These are phyloP conservation scores for Nephrotoma appendiculata DNA, from an alignment of 2,888 invertebrate species.

Conservation along the genomic window DNA sequence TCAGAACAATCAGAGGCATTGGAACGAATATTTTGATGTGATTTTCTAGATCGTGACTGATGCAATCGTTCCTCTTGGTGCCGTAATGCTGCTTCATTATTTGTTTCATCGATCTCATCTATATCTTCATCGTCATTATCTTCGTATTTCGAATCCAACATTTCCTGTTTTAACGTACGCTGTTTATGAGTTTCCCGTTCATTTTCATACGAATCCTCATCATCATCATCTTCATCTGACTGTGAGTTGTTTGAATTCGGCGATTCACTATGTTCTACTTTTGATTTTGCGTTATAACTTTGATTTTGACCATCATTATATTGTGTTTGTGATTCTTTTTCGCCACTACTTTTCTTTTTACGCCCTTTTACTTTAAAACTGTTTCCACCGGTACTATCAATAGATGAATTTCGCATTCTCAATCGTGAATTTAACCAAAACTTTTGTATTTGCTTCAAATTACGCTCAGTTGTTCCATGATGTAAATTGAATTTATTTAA, in stretches of 20 bases:
- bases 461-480: slow-evolving; percentile 24
- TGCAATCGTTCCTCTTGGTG: background rate
- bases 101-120: background rate
- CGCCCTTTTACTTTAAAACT: background rate
- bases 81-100: background rate
- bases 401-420: background rate
- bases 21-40: background rate
- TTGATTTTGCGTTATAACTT: background rate
- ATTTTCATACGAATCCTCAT: background rate
- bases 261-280: background rate
- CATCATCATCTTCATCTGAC: background rate
- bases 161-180: background rate
- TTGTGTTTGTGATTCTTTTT: background rate
- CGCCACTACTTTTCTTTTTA: background rate
- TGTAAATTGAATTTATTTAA: slow-evolving; percentile 26
- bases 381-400: background rate
- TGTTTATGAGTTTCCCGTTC: background rate
- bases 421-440: slow-evolving; percentile 29
- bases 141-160: background rate
- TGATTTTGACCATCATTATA: background rate
- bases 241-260: background rate
- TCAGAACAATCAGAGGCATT: background rate
- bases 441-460: slow-evolving; percentile 31
- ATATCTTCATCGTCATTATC: background rate
- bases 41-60: background rate